Evolutionary conservation across 30 jellyfish, hydroid and myxozoan species (phyloP), one percentile per base, ranked within the genome.

Genomic region (Hydractinia symbiolongicarpus): DNA sequence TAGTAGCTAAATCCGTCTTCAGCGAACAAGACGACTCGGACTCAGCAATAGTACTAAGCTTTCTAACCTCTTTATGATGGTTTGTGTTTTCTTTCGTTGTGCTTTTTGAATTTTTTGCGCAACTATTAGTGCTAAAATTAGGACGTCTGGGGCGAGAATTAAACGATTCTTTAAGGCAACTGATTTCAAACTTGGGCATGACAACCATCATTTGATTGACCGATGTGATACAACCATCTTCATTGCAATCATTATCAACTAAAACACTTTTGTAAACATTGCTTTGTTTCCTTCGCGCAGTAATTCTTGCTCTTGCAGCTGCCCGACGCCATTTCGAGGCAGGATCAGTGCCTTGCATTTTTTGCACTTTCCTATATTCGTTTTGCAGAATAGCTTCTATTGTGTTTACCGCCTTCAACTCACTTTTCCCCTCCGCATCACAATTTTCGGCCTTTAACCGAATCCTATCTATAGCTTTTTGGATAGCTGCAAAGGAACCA

Each of bases 401-500:
- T 61, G 84, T 90, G 5, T 90, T 51, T 5, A 90, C 78, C 58
- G 97, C 95, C 68, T 87, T 90, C n/a, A 90, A 88, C 51, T 84
- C 97, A 7, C 86, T 81, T 19, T 94, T 86, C 14, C 84, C 94
- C 5, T 82, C 81, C 5, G 86, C 82, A 61, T 77, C 79, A 40
- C 79, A 14, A 8, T 84, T 82, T 7, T 94, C 95, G 58, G 67
- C 21, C 79, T 86, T 90, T 57, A 83, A 44, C 15, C 80, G 55
- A 11, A 78, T 78, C 55, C 84, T 67, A 61, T 90, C 97, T 60
- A 90, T 66, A 5, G 97, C 97, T 7, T 76, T 75, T 73, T 90
- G 97, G 6, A 90, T 90, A 55, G 97, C 97, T 4, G 95, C 94
- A 72, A 90, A 90, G 4, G 97, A 90, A 5, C 97, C 97, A 4